Evolutionary conservation across 2,113 vertebrate genomes (phyloP), one percentile per base, ranked within the genome.

Genomic region (Osmerus eperlanus): DNA sequence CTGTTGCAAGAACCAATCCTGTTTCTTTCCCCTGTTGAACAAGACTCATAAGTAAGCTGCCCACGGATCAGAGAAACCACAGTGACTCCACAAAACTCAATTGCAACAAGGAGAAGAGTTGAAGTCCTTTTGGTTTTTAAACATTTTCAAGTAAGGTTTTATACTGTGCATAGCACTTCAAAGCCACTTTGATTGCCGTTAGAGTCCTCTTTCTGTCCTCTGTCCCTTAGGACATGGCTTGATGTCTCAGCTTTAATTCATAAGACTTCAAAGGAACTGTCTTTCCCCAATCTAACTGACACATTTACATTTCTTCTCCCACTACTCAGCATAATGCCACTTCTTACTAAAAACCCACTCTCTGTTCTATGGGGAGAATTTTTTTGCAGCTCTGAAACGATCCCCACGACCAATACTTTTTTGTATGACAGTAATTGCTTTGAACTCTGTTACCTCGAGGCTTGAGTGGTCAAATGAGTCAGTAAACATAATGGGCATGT

Each of bases 381-480:
- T 2, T 36, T n/a, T 60, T 60, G 58, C 58, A 60, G 5, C 19
- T 13, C 58, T 12, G 18, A 19, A 21, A 23, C 18, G 54, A 9
- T 67, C 47, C n/a, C 41, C 41, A 12, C 2, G 41, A 47, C 41
- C 41, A 47, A 47, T 47, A 29, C 67, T 55, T 68, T 58, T 15
- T 16, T 41, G 5, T 54, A 13, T 28, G 25, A 18, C 21, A 9
- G 51, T 41, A 41, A 59, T 41, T 59, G 29, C 55, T 69, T 58
- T 69, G 67, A 69, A 69, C 67, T 59, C 28, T 8, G 28, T 47
- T 32, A 47, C 19, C 11, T 54, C 65, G 11, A 62, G 36, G 41
- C 64, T 36, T 56, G 16, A 55, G n/a, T 62, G 66, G 66, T 67
- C 51, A 54, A 65, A 65, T 9, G 23, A 54, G 47, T 66, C 41